These are phyloP conservation scores for Naso thynnoides DNA, from an alignment of 2,797 vertebrate genomes.

Conservation along the genomic window DNA sequence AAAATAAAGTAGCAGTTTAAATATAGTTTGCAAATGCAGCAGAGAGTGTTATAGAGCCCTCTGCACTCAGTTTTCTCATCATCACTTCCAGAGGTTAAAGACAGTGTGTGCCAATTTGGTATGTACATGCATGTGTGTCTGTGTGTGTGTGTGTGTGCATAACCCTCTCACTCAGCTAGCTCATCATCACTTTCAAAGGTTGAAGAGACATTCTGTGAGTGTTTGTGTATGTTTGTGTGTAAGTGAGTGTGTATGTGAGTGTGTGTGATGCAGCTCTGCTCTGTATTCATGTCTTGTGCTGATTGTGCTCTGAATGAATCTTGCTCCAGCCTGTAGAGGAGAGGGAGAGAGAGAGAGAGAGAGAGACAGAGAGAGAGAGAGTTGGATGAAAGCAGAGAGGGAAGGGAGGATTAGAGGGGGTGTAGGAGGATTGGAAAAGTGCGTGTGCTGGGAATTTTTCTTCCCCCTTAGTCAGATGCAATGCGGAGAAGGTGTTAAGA, in stretches of 20 bases:
- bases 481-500: constrained; percentile 82
- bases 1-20: constrained; percentile 60
- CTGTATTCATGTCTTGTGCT: constrained; percentile 79
- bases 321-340: constrained; percentile 60
- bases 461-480: constrained; percentile 76
- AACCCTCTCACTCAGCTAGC: constrained; percentile 44
- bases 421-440: constrained; percentile 78
- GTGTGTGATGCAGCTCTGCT: constrained; percentile 66
- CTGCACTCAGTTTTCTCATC: constrained; percentile 70
- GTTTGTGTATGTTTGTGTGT: constrained; percentile 33
- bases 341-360: constrained; percentile 18
- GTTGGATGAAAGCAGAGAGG: constrained; percentile 72
- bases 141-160: constrained; percentile 5
- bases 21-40: constrained; percentile 65
- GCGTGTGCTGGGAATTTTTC: constrained; percentile 70
- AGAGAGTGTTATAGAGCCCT: constrained; percentile 51
- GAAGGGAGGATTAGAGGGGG: constrained; percentile 71
- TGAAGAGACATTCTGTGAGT: constrained; percentile 63
- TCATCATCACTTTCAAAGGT: constrained; percentile 71
- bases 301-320: constrained; percentile 82
- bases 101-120: constrained; percentile 51
- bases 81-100: constrained; percentile 78
- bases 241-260: constrained; percentile 32
- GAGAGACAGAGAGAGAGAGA: constrained; percentile 47
- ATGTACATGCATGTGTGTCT: constrained; percentile 2